Conservation (phyloP, 2,888 invertebrate species). For the Catocala nupta region DNA sequence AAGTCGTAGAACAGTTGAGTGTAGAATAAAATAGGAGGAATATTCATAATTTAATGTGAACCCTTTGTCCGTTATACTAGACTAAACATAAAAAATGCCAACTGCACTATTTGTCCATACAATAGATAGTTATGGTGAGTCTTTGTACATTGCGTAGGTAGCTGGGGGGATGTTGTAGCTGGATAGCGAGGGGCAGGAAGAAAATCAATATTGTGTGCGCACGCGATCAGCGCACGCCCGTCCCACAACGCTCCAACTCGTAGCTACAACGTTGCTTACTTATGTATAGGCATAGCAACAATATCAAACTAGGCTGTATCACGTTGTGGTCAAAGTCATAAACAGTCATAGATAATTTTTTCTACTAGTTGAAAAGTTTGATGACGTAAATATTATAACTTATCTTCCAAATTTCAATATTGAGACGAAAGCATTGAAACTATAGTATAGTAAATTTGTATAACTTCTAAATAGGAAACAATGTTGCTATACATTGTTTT, state of each 20-base stretch:
- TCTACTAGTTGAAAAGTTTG: no score
- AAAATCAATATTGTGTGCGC: slow-evolving; percentile 79
- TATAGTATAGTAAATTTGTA: no score
- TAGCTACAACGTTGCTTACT: slow-evolving; percentile 5
- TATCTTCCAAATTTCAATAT: no score
- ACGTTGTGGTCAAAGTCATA: slow-evolving; percentile 1
- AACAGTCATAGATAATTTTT: no score
- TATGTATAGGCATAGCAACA: slow-evolving; percentile 4
- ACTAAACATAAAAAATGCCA: no score
- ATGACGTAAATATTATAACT: no score
- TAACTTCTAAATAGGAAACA: no score
- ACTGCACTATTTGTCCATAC: slow-evolving; percentile 21
- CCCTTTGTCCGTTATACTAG: not conserved
- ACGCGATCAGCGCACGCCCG: slow-evolving; percentile 73
- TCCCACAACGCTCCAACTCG: slow-evolving; percentile 28
- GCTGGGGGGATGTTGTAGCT: slow-evolving; percentile 56
- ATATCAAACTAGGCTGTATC: slow-evolving; percentile 1
- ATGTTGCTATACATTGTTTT: no score
- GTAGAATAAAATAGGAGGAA: no score
- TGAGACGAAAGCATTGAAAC: no score
- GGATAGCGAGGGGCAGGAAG: slow-evolving; percentile 55
- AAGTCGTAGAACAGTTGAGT: no score
- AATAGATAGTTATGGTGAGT: slow-evolving; percentile 20
- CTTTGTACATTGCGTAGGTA: slow-evolving; percentile 44
- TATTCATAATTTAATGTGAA: no score